Percentiles rank a stretch among this genome's conserved stretches.
These are phyloP conservation scores for Plecotus auritus DNA, from an alignment of 2,113 vertebrate species.

Conservation along the genomic window DNA sequence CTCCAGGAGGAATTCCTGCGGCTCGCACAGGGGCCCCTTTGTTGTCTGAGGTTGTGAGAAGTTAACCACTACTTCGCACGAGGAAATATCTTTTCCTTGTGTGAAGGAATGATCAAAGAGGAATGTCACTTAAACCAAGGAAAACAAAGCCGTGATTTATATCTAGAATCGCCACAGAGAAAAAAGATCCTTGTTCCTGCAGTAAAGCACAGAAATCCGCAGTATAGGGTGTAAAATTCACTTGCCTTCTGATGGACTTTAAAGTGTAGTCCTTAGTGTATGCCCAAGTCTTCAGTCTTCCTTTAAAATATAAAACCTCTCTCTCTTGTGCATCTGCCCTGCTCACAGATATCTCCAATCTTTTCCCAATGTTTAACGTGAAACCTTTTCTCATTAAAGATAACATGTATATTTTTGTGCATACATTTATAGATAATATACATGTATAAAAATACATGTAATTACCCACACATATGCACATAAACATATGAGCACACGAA, in stretches of 20 bases:
- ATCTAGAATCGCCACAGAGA: background rate
- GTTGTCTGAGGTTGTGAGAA: constrained; percentile 44
- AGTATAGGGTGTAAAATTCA: background rate
- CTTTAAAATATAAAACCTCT: background rate
- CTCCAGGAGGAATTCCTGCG: constrained; percentile 34
- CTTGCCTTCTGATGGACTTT: background rate
- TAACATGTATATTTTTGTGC: background rate
- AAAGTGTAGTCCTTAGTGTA: background rate
- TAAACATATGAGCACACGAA: background rate
- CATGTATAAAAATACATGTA: background rate
- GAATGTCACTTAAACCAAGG: background rate
- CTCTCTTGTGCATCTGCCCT: background rate
- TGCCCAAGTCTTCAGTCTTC: background rate
- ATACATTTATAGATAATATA: background rate
- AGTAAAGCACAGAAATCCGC: background rate
- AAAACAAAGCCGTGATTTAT: background rate
- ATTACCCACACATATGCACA: background rate
- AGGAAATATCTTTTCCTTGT: constrained; percentile 44
- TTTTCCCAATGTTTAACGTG: constrained; percentile 10
- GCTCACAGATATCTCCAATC: background rate
- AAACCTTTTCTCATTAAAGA: background rate
- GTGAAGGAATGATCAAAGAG: constrained; percentile 55
- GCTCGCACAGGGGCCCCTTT: constrained; percentile 53
- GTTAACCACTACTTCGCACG: background rate
- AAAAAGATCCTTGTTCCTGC: background rate